These are phyloP conservation scores for Xylophagus ater DNA, from an alignment of 2,888 invertebrate species.

Conservation along the genomic window DNA sequence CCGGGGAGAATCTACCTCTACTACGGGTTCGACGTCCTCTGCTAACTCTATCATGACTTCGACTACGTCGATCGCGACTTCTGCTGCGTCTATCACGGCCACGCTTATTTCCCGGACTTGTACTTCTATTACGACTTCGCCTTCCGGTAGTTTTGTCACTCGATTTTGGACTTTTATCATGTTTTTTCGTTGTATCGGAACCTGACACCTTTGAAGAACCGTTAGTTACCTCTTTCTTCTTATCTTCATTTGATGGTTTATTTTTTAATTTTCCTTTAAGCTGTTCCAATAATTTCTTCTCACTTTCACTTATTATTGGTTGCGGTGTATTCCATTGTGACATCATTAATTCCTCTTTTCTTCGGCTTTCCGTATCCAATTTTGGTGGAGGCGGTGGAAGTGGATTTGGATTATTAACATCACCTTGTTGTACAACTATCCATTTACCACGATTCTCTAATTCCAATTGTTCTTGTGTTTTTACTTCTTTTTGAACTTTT, in stretches of 20 bases:
- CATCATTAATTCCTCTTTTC: slow-evolving; percentile 44
- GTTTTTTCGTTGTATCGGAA: not conserved
- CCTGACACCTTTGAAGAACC: not conserved
- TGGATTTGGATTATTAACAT: not conserved
- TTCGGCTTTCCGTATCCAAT: slow-evolving; percentile 24
- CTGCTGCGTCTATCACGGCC: slow-evolving; percentile 17
- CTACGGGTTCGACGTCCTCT: slow-evolving; percentile 1
- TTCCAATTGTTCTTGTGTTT: slow-evolving; percentile 34
- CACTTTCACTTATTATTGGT: slow-evolving; percentile 46
- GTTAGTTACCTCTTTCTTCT: slow-evolving; percentile 16
- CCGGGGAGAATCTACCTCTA: slow-evolving; percentile 2
- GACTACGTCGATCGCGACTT: slow-evolving; percentile 16
- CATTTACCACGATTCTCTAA: slow-evolving; percentile 37
- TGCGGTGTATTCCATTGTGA: slow-evolving; percentile 47
- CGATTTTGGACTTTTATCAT: slow-evolving; percentile 1
- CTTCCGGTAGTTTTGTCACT: not conserved
- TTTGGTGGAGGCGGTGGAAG: slow-evolving; percentile 21
- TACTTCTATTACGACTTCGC: slow-evolving; percentile 23
- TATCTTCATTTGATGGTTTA: slow-evolving; percentile 24
- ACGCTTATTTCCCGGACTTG: slow-evolving; percentile 2
- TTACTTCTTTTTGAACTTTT: slow-evolving; percentile 18
- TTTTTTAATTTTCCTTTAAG: slow-evolving; percentile 34
- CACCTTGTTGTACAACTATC: slow-evolving; percentile 36
- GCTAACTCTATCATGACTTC: slow-evolving; percentile 12
- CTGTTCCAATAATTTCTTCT: slow-evolving; percentile 46